Evolutionary conservation across 30 jellyfish, hydroid and myxozoan genomes (phyloP), one percentile per base, ranked within the genome.

Genomic region (Turritopsis rubra): DNA sequence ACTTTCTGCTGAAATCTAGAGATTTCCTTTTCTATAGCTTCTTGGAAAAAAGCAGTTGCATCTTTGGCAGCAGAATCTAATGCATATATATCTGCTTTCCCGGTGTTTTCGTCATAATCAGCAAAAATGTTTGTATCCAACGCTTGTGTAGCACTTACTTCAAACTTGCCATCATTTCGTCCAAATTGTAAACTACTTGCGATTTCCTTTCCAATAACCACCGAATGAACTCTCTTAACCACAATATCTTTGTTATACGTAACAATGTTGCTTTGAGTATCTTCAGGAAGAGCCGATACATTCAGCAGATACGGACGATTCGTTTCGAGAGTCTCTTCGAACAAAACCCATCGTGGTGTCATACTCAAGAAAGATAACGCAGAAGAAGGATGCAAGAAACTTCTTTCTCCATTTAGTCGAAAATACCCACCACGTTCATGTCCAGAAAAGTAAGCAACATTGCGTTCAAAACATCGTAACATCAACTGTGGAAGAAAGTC

Each of bases 341-440:
- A 86, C 13, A 86, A 78, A 9, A 86, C 82, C 65, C 85, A 86
- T 25, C 79, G 75, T 54, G 94, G 94, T 41, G 71, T 65, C 81
- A 79, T 71, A 17, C 75, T 86, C 68, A 86, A 82, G 65, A 75
- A 25, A 54, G 88, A 24, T 24, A 79, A 53, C 18, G 84, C 94
- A 9, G 94, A 79, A 16, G 94, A 86, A 7, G 94, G 94, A 72
- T 86, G 94, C 24, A 86, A 41, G 74, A 70, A 65, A 52, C 73
- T 79, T 20, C 54, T 85, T 27, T 86, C 89, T 29, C 27, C 65
- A n/a, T 21, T 28, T 16, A 82, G 81, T 28, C 85, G 68, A 53
- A 53, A 72, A 65, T 88, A 88, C 0, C 96, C 96, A 18, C 79
- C 29, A 60, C 87, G 72, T 7, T 29, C 65, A 77, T 88, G 91